phyloP scores from a whole-genome alignment of 2,888 invertebrate genomes.

The Pilophorus perplexus region DNA sequence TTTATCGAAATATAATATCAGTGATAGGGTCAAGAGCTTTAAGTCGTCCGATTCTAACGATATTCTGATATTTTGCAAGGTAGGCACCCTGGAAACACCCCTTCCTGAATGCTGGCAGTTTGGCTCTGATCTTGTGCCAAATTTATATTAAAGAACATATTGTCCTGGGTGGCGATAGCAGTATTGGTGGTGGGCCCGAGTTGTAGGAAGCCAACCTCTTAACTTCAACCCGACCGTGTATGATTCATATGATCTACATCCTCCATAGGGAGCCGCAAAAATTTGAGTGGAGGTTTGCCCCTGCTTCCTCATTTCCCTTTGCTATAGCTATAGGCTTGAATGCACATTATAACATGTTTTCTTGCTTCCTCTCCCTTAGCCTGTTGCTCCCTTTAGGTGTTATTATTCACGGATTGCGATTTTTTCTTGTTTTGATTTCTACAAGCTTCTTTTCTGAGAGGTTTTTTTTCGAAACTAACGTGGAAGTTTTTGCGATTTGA shows the following conservation, averaged over 20 bases:
- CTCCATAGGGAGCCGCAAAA: constrained; percentile 4
- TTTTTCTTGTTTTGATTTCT: not conserved
- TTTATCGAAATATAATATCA: too few relatives aligned
- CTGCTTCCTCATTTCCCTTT: too few relatives aligned
- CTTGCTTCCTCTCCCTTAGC: not conserved
- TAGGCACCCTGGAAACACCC: constrained; percentile 22
- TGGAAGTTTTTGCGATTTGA: too few relatives aligned
- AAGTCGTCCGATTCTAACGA: too few relatives aligned
- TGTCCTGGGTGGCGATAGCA: too few relatives aligned
- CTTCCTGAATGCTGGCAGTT: constrained; percentile 24
- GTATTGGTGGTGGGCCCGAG: too few relatives aligned
- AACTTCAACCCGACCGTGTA: constrained; percentile 24
- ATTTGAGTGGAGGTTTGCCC: too few relatives aligned
- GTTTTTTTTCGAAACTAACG: too few relatives aligned
- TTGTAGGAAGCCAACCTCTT: constrained; percentile 10
- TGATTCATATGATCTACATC: constrained; percentile 24
- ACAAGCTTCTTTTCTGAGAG: too few relatives aligned
- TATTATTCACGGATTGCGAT: not conserved
- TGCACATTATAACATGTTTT: too few relatives aligned
- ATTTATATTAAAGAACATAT: constrained; percentile 35
- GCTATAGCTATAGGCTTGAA: too few relatives aligned
- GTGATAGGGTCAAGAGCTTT: too few relatives aligned
- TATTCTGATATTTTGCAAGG: constrained; percentile 33
- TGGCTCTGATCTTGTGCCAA: constrained; percentile 33
- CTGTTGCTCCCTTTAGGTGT: not conserved